Percentiles rank a stretch among this genome's conserved stretches.
These are phyloP conservation scores for Ophioninae sp. DNA, from an alignment of 2,888 invertebrate species.

Conservation along the genomic window DNA sequence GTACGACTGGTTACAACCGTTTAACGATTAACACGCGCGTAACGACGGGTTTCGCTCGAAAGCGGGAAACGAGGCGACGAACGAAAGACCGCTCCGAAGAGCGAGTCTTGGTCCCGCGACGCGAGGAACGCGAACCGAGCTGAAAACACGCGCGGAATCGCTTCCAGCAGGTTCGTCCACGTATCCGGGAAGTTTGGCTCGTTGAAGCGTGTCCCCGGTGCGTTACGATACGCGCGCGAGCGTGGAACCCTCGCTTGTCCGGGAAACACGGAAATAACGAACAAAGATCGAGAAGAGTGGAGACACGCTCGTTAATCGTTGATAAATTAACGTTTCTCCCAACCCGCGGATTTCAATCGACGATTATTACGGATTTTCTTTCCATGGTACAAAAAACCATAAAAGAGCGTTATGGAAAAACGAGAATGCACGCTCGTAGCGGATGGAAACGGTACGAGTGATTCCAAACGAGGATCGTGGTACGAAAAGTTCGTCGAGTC, in stretches of 20 bases:
- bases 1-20: no score
- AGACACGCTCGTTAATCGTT: constrained; percentile 17
- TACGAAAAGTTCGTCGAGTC: no score
- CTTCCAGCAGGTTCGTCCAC: constrained; percentile 71
- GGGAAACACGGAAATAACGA: neutral
- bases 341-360: neutral
- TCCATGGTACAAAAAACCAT: neutral
- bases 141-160: constrained; percentile 61
- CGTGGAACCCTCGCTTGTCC: neutral
- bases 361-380: neutral
- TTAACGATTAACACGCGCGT: no score
- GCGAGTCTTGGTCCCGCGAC: no score
- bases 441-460: no score
- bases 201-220: constrained; percentile 73
- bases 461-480: no score
- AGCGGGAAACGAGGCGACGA: no score
- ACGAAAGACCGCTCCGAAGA: no score
- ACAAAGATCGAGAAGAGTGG: constrained; percentile 3
- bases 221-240: constrained; percentile 28
- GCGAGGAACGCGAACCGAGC: no score
- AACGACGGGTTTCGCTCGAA: no score
- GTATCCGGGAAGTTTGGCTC: constrained; percentile 80
- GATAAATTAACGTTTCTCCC: neutral
- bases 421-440: no score
- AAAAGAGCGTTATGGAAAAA: no score